Percentiles rank a stretch among this genome's conserved stretches.
phyloP scores from a whole-genome alignment of 2,113 vertebrate genomes.

The Leiothrix lutea region DNA sequence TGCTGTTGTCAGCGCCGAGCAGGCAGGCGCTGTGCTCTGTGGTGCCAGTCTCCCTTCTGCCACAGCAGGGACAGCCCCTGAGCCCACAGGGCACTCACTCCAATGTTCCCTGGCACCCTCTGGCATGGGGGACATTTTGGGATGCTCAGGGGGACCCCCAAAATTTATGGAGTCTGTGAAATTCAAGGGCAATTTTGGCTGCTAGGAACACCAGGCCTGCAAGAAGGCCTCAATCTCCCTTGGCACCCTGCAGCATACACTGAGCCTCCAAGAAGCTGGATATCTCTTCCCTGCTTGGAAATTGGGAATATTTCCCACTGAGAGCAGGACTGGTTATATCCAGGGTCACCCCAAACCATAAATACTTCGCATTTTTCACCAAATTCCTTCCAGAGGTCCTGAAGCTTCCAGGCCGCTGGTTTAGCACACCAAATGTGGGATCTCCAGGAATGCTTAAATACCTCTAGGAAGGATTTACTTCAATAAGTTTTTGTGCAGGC shows the following conservation, averaged over 20 bases:
- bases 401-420: neutral
- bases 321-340: neutral
- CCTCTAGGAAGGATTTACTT: neutral
- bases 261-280: neutral
- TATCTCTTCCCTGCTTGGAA: neutral
- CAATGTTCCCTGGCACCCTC: accelerated
- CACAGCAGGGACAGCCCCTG: accelerated
- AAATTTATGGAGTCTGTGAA: neutral
- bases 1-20: neutral
- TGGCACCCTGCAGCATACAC: accelerated
- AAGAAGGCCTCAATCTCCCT: neutral
- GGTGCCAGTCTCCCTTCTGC: neutral
- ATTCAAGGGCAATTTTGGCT: neutral
- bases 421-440: neutral
- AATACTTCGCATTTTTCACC: neutral
- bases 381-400: neutral
- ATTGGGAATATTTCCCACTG: neutral
- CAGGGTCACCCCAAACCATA: neutral
- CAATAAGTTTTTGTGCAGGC: neutral
- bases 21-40: accelerated
- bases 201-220: neutral
- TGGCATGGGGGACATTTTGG: accelerated
- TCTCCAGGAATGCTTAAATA: neutral
- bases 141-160: neutral
- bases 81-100: accelerated